Evolutionary conservation across 2,888 invertebrate genomes (phyloP).

Genomic region (Linnaemya vulpina): DNA sequence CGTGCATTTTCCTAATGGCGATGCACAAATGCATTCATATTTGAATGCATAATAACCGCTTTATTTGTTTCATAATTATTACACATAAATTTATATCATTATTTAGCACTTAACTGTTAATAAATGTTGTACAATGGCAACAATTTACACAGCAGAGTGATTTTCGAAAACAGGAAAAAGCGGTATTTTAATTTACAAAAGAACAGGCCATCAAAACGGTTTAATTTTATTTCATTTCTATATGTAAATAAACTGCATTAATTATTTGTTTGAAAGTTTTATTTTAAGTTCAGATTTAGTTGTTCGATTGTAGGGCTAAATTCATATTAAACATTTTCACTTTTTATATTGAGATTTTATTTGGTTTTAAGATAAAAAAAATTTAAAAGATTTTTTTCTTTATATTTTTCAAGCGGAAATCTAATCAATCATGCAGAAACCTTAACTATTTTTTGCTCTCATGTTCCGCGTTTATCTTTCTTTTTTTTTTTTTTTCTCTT

Average conservation of each 20-base stretch:
- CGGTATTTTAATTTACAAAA: conserved; percentile 26
- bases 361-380: background rate
- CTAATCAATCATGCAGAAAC: conserved; percentile 64
- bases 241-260: conserved; percentile 3
- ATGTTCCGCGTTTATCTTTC: too few species aligned
- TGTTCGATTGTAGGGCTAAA: background rate
- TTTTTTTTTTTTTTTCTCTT: too few species aligned
- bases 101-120: conserved; percentile 53
- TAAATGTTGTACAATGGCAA: conserved; percentile 52
- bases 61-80: background rate
- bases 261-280: conserved; percentile 8
- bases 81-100: conserved; percentile 21
- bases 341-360: conserved; percentile 20
- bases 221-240: background rate
- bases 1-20: background rate
- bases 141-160: conserved; percentile 43
- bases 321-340: conserved; percentile 42
- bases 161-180: conserved; percentile 28
- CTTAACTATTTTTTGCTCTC: background rate
- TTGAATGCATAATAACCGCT: conserved; percentile 20
- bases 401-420: conserved; percentile 33
- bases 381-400: conserved; percentile 9
- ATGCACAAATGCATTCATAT: conserved; percentile 4
- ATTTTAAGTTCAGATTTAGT: conserved; percentile 9
- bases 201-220: background rate